These are phyloP conservation scores for Cosmia trapezina DNA, from an alignment of 2,888 invertebrate species.

Conservation along the genomic window DNA sequence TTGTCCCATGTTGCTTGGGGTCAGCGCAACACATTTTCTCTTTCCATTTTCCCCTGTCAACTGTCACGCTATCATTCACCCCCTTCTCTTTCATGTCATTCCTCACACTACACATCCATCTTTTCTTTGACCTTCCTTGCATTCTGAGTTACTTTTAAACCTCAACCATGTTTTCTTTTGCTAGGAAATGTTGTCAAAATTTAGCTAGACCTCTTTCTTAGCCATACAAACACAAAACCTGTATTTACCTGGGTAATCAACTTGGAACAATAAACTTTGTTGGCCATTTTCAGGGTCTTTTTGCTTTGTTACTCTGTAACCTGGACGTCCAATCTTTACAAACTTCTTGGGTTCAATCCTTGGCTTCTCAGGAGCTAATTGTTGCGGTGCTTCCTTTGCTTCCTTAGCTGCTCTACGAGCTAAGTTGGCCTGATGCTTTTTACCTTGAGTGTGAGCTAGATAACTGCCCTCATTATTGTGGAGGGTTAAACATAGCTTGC, in stretches of 20 bases:
- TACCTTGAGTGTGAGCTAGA: slow-evolving; percentile 99
- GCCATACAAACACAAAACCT: background rate
- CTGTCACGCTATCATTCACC: too few species aligned
- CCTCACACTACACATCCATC: too few species aligned
- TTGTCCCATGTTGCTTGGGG: too few species aligned
- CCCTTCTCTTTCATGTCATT: too few species aligned
- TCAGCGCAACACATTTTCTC: too few species aligned
- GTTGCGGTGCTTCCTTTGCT: slow-evolving; percentile 98
- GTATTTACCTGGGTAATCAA: slow-evolving; percentile 94
- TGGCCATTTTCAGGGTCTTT: slow-evolving; percentile 98
- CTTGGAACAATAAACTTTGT: slow-evolving; percentile 99
- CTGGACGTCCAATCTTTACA: slow-evolving; percentile 99
- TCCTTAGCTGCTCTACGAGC: slow-evolving; percentile 99
- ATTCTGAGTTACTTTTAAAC: background rate
- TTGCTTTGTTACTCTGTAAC: slow-evolving; percentile 99
- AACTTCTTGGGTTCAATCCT: slow-evolving; percentile 99
- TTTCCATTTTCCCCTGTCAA: too few species aligned
- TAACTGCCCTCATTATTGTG: slow-evolving; percentile 99
- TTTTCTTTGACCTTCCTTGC: too few species aligned
- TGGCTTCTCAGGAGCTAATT: slow-evolving; percentile 98
- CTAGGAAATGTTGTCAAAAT: background rate
- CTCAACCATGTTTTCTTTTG: background rate
- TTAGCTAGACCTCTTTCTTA: too few species aligned
- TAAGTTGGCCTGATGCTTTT: slow-evolving; percentile 99
- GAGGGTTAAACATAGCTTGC: slow-evolving; percentile 99